Evolutionary conservation across 2,113 vertebrate genomes (phyloP).

Genomic region (Crypturellus undulatus): DNA sequence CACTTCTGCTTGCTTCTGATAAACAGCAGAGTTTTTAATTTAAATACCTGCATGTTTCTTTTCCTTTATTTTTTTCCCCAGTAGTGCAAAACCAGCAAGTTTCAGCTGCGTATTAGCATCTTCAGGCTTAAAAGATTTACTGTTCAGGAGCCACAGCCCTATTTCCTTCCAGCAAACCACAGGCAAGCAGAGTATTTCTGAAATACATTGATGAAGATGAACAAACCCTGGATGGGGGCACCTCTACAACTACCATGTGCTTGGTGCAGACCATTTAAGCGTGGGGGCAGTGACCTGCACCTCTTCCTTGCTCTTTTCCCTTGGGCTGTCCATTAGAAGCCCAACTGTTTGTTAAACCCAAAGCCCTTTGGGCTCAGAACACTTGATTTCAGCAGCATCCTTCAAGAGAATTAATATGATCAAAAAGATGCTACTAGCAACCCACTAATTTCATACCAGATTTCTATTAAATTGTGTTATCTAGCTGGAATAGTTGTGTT

Average conservation of each 20-base stretch:
- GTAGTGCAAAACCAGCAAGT: background rate
- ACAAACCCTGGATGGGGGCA: background rate
- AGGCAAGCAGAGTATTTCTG: background rate
- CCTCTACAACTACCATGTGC: background rate
- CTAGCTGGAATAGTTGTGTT: background rate
- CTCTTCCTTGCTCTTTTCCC: background rate
- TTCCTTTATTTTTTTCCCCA: background rate
- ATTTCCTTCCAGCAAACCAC: background rate
- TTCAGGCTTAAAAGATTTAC: background rate
- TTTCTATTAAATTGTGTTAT: background rate
- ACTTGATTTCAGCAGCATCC: background rate
- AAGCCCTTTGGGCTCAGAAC: background rate
- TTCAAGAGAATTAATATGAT: background rate
- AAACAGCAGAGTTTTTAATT: background rate
- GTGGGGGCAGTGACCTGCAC: accelerated
- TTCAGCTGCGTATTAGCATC: background rate
- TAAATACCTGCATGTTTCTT: background rate
- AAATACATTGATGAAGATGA: background rate
- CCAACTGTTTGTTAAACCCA: background rate
- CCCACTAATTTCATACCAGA: background rate
- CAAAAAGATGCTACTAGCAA: background rate
- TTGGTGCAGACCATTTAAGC: background rate
- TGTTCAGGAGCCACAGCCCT: background rate
- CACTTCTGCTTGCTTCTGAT: background rate
- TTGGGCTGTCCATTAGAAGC: background rate